A percentile compares a stretch with the other conserved stretches of the same genome.
phyloP scores from a whole-genome alignment of 1,140 invertebrate genomes.

The Calosoma granatense region DNA sequence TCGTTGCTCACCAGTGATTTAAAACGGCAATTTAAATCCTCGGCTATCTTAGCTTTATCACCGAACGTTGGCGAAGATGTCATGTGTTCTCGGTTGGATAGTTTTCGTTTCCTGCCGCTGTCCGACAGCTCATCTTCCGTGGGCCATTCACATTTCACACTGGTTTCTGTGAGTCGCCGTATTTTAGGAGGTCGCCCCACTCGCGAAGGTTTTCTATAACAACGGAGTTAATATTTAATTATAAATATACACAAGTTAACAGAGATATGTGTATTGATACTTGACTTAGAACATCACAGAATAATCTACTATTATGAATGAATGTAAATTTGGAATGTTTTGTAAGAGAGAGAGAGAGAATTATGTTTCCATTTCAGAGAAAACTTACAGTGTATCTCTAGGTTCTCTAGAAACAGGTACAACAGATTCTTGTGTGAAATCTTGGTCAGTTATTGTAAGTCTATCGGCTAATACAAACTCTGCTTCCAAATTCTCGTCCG shows the following conservation, averaged over 20 bases:
- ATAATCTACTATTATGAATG: too few relatives aligned
- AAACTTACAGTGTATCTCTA: slow-evolving; percentile 31
- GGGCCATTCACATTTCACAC: slow-evolving; percentile 10
- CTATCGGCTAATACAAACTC: slow-evolving; percentile 44
- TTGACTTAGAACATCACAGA: too few relatives aligned
- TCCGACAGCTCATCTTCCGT: slow-evolving; percentile 12
- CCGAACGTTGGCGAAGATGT: slow-evolving; percentile 16
- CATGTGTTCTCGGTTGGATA: slow-evolving; percentile 14
- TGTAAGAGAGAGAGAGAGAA: too few relatives aligned
- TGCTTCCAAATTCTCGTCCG: slow-evolving; percentile 54
- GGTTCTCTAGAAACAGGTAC: slow-evolving; percentile 32
- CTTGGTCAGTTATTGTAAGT: slow-evolving; percentile 31
- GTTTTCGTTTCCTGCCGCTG: slow-evolving; percentile 17
- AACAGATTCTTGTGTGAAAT: slow-evolving; percentile 23
- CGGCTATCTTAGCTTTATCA: slow-evolving; percentile 18
- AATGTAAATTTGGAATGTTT: too few relatives aligned
- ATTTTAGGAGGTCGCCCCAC: slow-evolving; percentile 26
- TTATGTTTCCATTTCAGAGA: too few relatives aligned
- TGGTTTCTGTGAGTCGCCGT: slow-evolving; percentile 4
- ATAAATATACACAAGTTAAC: too few relatives aligned
- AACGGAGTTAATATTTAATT: not conserved
- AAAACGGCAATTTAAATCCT: slow-evolving; percentile 22
- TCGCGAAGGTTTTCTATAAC: slow-evolving; percentile 15
- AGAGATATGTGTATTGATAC: too few relatives aligned
- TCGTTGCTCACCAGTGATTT: slow-evolving; percentile 19